A percentile compares a stretch with the other conserved stretches of the same genome.
phyloP scores from a whole-genome alignment of 37 sponge, comb jelly and placozoan species.

The Theonella swinhoei region DNA sequence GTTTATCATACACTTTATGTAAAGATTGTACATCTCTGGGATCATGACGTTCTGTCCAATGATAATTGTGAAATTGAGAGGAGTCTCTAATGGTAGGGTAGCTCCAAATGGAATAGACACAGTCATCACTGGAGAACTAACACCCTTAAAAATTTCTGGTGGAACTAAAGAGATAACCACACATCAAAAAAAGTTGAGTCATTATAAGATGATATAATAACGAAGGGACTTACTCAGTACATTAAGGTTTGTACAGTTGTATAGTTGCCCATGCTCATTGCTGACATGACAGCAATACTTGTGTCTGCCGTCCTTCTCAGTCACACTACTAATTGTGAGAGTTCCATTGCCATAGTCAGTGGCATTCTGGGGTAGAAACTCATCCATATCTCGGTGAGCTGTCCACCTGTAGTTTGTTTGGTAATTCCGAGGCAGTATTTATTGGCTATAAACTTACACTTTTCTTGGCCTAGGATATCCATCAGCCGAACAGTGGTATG shows the following conservation, averaged over 20 bases:
- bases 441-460: constrained; percentile 18
- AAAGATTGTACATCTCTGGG: not conserved
- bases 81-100: not conserved
- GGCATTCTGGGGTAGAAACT: not conserved
- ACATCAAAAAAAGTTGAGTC: not conserved
- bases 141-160: not conserved
- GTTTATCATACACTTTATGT: not conserved
- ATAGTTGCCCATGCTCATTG: not conserved
- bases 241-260: not conserved
- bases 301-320: not conserved
- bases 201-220: no score
- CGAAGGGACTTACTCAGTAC: constrained; percentile 5
- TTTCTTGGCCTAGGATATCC: constrained; percentile 5
- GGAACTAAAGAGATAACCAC: not conserved
- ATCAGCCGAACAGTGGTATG: not conserved
- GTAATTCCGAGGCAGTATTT: not conserved
- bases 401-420: no score
- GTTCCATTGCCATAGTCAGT: not conserved
- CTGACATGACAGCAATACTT: not conserved
- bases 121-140: not conserved
- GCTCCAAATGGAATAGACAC: not conserved
- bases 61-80: not conserved
- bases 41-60: constrained; percentile 3
- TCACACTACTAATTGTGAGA: no score
- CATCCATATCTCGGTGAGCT: not conserved